Conservation (phyloP, 2,797 vertebrate genomes). For the Agapornis canus region DNA sequence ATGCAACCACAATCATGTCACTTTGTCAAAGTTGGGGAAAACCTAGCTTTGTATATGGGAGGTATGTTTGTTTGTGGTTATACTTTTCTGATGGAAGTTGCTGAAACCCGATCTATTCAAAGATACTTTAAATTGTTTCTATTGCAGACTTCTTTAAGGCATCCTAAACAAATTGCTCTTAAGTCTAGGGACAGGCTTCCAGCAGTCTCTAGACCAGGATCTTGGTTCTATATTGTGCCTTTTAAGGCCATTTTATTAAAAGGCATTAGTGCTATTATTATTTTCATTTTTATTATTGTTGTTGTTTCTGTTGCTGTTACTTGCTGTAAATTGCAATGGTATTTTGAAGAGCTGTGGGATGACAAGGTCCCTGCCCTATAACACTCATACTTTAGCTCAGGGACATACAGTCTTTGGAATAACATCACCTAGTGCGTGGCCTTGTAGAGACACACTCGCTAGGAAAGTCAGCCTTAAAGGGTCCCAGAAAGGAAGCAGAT, state of each 20-base stretch:
- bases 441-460: background rate
- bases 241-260: background rate
- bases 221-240: background rate
- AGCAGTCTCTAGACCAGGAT: background rate
- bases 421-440: background rate
- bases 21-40: background rate
- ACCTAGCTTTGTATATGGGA: background rate
- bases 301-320: background rate
- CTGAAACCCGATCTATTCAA: background rate
- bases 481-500: background rate
- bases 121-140: background rate
- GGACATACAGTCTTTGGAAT: background rate
- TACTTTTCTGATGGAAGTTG: background rate
- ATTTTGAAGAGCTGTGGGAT: background rate
- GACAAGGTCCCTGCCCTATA: background rate
- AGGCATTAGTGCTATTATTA: background rate
- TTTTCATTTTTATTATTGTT: background rate
- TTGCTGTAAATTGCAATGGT: background rate
- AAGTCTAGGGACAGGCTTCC: background rate
- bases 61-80: background rate
- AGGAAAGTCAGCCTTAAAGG: background rate
- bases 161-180: background rate
- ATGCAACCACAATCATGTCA: background rate
- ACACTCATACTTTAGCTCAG: background rate
- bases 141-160: background rate